Base-by-base conservation (phyloP, 92 coral and sea anemone genomes). In the Siderastrea siderea region DNA sequence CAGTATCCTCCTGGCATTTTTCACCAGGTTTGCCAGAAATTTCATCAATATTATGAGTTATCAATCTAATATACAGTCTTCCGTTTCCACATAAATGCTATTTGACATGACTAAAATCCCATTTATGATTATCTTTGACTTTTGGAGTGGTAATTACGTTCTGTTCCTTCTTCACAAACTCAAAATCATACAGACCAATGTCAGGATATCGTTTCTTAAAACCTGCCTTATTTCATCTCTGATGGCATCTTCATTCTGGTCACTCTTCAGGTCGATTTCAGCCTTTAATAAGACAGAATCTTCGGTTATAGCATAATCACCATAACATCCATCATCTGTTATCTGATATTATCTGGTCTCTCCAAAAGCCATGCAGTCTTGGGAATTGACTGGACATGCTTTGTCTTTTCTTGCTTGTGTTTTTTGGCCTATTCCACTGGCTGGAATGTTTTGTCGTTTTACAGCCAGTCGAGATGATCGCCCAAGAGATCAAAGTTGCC, bases 21-120 rank as follows among this genome's bases (percentile, higher is more conserved):
- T 84, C 82, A 71, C 77, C 15, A 76, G 59, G 61, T 87, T 78
- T 79, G 77, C 85, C 80, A 52, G 73, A 64, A 52, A 87, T 79
- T 69, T 79, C 79, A 64, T 87, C 90, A 78, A 55, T 44, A 71
- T 79, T 74, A 64, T 58, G 65, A n/a, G 63, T 77, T 15, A 62
- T 77, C 71, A 85, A 60, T 86, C 71, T 75, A 46, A 91, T 91
- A 64, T 81, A 81, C 51, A 91, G 66, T 48, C 85, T 64, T 16
- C 88, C 81, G 69, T 73, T 75, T 26, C 81, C 88, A 76, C 94
- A 91, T 50, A 91, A 47, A 68, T 91, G 76, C 72, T 26, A 26
- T 26, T 91, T 91, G 55, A 91, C 94, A 62, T 91, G 94, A 7
- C 46, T 66, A 84, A 84, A 89, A 73, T 89, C 92, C 89, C 92